Evolutionary conservation across 2,797 vertebrate genomes (phyloP), one percentile per base, ranked within the genome.

Genomic region (Pseudochirops corinnae): DNA sequence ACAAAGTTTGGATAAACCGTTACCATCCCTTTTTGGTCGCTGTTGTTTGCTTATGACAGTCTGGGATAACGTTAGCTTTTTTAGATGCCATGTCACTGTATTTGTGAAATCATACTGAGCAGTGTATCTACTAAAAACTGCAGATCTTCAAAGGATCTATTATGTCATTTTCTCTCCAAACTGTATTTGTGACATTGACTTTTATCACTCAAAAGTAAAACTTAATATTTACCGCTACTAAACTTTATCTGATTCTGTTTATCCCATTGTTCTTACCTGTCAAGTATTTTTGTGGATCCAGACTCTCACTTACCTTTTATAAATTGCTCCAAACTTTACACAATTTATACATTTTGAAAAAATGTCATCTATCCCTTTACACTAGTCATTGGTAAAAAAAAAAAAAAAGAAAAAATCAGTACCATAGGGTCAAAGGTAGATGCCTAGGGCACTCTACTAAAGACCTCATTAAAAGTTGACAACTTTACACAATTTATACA

Each of bases 251-350:
- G 33, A 67, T n/a, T n/a, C 33, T n/a, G 18, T 67, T 67, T 16
- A 67, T 33, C 33, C 14, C 33, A n/a, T n/a, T 18, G 31, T 67
- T 67, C 31, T n/a, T n/a, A 67, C 1, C 33, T n/a, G 1, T n/a
- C 62, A n/a, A 67, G 62, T n/a, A 67, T n/a, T n/a, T 67, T n/a
- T 67, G 5, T n/a, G 4, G 62, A 18, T 67, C 14, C n/a, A 33
- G 33, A n/a, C 33, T 67, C 5, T 67, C 62, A 67, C 4, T n/a
- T n/a, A n/a, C 33, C 33, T 67, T 67, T 67, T 16, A 67, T 14
- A 10, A 92, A 50, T 62, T 93, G 4, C 24, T 94, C 11, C 14
- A 56, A 91, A 14, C 52, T 97, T 92, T 55, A 92, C 56, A 87
- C 0, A 0, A n/a, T 9, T 39, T 21, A 46, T 14, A n/a, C 28